phyloP scores from a whole-genome alignment of 2,888 invertebrate species.

The Nemurella pictetii region DNA sequence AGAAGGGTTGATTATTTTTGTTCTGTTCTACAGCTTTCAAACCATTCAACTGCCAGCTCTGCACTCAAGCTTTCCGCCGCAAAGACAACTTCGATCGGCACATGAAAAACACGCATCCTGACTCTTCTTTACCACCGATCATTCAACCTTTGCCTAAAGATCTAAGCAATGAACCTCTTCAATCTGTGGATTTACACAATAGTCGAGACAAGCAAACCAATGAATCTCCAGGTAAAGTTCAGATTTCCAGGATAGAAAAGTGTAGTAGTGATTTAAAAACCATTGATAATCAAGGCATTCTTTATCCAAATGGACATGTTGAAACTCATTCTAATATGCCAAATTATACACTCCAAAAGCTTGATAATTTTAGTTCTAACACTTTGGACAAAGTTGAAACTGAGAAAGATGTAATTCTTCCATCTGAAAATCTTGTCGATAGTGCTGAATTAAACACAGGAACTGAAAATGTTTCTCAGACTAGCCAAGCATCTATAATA shows the following conservation, averaged over 20 bases:
- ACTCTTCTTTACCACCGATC: constrained; percentile 37
- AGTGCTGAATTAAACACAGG: not conserved
- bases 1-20: constrained; percentile 34
- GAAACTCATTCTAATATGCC: not conserved
- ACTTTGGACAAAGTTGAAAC: not conserved
- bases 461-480: not conserved
- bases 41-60: constrained; percentile 71
- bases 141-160: not conserved
- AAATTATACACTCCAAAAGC: not conserved
- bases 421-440: not conserved
- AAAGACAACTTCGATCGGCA: constrained; percentile 80
- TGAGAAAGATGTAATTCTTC: not conserved
- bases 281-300: not conserved
- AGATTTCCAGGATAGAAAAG: not conserved
- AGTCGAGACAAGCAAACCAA: not conserved
- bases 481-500: not conserved
- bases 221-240: not conserved
- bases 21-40: constrained; percentile 64
- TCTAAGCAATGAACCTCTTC: not conserved
- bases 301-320: not conserved
- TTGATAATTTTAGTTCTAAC: not conserved
- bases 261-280: not conserved
- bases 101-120: constrained; percentile 73
- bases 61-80: constrained; percentile 69
- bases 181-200: no score